A percentile compares a stretch with the other conserved stretches of the same genome.
Conservation (phyloP, 2,888 invertebrate genomes). For the Argyresthia albistria region DNA sequence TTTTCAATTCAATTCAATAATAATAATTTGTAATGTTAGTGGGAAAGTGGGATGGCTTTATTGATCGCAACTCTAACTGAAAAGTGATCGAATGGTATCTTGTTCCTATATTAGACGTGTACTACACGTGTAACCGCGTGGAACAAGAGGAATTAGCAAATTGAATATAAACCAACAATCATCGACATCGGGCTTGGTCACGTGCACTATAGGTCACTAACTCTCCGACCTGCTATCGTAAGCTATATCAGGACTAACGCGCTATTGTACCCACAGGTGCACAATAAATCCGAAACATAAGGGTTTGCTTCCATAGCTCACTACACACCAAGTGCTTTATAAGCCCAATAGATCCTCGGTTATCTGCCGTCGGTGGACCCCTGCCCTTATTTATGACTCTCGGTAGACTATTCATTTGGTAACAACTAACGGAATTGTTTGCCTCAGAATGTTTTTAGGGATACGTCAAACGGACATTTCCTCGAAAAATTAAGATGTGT, state of each 20-base stretch:
- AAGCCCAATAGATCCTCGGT: conserved; percentile 58
- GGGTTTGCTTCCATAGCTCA: conserved; percentile 26
- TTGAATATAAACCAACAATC: conserved; percentile 1
- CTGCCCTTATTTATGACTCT: conserved; percentile 45
- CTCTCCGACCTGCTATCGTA: neutral
- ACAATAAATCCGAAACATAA: conserved; percentile 17
- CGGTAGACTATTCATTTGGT: conserved; percentile 48
- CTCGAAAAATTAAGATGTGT: no score
- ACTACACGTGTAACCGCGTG: no score
- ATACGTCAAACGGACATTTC: no score
- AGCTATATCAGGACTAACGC: neutral
- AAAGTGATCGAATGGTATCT: no score
- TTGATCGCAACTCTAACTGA: no score
- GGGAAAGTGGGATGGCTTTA: no score
- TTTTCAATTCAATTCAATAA: no score
- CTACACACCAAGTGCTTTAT: conserved; percentile 42
- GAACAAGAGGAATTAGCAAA: neutral
- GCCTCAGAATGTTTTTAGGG: no score
- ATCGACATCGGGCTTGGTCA: neutral
- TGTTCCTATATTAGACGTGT: no score
- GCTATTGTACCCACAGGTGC: conserved; percentile 17
- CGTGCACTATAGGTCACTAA: neutral
- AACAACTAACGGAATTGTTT: conserved; percentile 42
- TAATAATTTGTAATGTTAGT: no score
- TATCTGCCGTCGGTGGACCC: conserved; percentile 48